phyloP scores from a whole-genome alignment of 2,888 invertebrate genomes.

The Chromoteleia sp. region DNA sequence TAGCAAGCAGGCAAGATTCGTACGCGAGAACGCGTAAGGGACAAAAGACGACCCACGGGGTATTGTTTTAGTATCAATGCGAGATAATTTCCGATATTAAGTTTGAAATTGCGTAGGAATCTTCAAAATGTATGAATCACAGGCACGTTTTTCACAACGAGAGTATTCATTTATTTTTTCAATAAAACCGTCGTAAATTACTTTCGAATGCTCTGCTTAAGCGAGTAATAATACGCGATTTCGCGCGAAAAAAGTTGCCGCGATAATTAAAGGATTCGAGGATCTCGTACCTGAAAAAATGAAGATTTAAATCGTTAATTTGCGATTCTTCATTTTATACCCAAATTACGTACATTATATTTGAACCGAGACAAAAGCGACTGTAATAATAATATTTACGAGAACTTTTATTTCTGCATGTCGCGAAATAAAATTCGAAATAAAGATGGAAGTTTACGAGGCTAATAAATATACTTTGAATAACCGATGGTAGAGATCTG shows the following conservation, averaged over 20 bases:
- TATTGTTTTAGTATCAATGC: constrained; percentile 36
- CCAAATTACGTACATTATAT: no score
- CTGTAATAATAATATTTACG: no score
- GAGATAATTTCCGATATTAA: constrained; percentile 14
- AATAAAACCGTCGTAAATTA: neutral
- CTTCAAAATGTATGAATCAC: neutral
- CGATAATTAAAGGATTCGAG: no score
- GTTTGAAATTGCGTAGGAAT: constrained; percentile 12
- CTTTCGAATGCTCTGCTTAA: neutral
- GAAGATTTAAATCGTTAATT: no score
- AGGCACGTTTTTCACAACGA: neutral
- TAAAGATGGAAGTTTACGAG: neutral
- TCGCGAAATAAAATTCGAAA: no score
- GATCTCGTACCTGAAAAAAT: no score
- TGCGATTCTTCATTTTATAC: no score
- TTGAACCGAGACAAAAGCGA: no score
- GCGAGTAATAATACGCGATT: no score
- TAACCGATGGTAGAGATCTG: neutral
- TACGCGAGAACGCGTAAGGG: constrained; percentile 3
- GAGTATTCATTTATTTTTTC: neutral
- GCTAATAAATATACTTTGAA: neutral
- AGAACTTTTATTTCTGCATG: no score
- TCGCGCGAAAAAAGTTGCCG: no score
- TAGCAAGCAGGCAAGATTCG: constrained; percentile 31
- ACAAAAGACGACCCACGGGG: constrained; percentile 29